These are phyloP conservation scores for Ellobium chinense DNA, from an alignment of 2,888 invertebrate genomes.

Conservation along the genomic window DNA sequence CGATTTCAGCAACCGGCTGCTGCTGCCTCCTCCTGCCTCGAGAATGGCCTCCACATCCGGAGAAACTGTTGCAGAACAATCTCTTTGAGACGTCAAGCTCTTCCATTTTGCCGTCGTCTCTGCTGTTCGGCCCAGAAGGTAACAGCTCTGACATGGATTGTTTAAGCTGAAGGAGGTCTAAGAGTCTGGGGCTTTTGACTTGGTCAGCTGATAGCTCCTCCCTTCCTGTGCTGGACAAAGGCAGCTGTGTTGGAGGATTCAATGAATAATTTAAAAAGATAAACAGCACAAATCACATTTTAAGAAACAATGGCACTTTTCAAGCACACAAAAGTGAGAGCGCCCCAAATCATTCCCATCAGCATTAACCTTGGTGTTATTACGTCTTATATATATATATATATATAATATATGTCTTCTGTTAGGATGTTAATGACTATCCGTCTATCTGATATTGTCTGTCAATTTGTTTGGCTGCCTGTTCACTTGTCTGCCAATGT, in stretches of 20 bases:
- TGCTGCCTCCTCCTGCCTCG: slow-evolving; percentile 46
- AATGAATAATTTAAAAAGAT: background rate
- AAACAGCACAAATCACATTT: background rate
- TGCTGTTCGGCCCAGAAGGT: background rate
- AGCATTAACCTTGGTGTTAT: background rate
- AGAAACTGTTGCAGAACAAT: slow-evolving; percentile 56
- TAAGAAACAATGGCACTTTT: background rate
- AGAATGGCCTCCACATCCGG: slow-evolving; percentile 54
- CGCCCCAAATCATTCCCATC: background rate
- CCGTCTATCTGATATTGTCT: too few species aligned
- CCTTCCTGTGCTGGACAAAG: background rate
- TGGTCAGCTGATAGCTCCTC: background rate
- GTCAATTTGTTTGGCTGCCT: too few species aligned
- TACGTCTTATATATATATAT: background rate
- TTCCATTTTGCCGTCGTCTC: background rate
- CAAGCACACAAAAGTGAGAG: background rate
- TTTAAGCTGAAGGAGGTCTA: background rate
- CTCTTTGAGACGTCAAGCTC: slow-evolving; percentile 24
- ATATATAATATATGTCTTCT: too few species aligned
- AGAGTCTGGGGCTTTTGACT: background rate
- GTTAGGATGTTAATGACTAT: too few species aligned
- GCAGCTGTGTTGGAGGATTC: background rate
- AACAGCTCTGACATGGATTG: background rate
- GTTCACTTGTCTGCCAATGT: too few species aligned
- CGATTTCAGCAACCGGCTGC: slow-evolving; percentile 13